Base-by-base conservation (phyloP, 2,888 invertebrate species). In the Scelioninae gen. 1 region DNA sequence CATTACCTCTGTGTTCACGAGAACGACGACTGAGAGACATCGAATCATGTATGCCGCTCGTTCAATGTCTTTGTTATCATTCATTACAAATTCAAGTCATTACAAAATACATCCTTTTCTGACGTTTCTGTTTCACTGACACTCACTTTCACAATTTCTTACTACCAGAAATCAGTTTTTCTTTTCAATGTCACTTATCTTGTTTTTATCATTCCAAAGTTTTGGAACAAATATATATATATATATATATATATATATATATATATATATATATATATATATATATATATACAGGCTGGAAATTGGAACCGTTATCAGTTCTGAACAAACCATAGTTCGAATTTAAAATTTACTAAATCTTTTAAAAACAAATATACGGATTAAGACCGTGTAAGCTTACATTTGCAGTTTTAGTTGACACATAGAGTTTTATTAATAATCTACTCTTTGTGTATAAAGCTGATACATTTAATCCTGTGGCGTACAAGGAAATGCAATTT, bases 401-500 rank as follows among this genome's bases (percentile, higher is more conserved):
- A n/a, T n/a, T n/a, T n/a, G n/a, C n/a, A n/a, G n/a, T n/a, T n/a
- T n/a, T n/a, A n/a, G n/a, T n/a, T n/a, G n/a, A n/a, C n/a, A n/a
- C n/a, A n/a, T n/a, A n/a, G n/a, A 68, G 23, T 68, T 66, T 49
- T 65, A 71, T 58, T 79, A 66, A 55, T 43, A 58, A 60, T 62
- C 55, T 10, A 49, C 40, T 16, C 29, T 11, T 40, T 15, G 58
- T 23, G 58, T 43, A 51, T 51, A 72, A 56, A 81, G 49, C 56
- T 68, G 63, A 13, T 49, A 78, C 66, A 60, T 78, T 71, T 66
- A 84, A 85, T 84, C 68, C 77, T 69, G 71, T 62, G 74, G 71
- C 75, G 62, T 71, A 83, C 72, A 82, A 45, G 85, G 84, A 86
- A 85, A 85, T 84, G 85, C 83, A 86, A 88, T 87, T 87, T 85